phyloP scores from a whole-genome alignment of 2,888 invertebrate genomes.

The Ochlodes sylvanus region DNA sequence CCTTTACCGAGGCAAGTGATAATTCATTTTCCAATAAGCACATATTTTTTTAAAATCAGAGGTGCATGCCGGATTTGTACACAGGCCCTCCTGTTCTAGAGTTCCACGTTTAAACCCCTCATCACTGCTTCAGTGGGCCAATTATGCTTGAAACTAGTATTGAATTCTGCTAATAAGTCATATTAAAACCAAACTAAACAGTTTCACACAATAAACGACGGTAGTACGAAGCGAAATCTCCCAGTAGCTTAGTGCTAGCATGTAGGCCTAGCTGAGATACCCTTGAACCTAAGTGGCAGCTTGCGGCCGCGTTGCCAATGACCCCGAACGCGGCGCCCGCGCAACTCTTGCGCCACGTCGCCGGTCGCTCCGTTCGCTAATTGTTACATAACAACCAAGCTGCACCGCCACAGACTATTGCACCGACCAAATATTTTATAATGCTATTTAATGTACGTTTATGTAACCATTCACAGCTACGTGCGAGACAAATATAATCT shows the following conservation, averaged over 20 bases:
- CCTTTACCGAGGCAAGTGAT: no score
- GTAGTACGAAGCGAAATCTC: not conserved
- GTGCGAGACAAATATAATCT: conserved; percentile 37
- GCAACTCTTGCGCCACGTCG: conserved; percentile 52
- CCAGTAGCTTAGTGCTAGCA: conserved; percentile 47
- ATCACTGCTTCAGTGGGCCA: no score
- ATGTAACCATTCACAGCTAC: conserved; percentile 34
- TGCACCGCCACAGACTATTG: conserved; percentile 55
- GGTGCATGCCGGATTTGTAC: no score
- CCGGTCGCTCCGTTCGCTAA: conserved; percentile 66
- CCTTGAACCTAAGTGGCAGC: conserved; percentile 86
- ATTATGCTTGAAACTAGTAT: no score
- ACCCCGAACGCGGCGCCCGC: conserved; percentile 86
- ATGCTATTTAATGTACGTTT: conserved; percentile 37
- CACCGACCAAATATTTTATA: conserved; percentile 63
- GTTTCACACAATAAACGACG: no score
- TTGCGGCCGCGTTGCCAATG: conserved; percentile 86
- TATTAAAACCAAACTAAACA: no score
- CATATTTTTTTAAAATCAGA: no score
- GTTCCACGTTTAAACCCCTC: no score
- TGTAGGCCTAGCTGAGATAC: conserved; percentile 76
- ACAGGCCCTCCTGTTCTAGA: no score
- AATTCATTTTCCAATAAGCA: no score
- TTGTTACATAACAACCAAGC: conserved; percentile 73
- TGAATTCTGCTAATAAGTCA: no score